Percentiles rank a stretch among this genome's conserved stretches.
Conservation (phyloP, 2,888 invertebrate genomes). For the Drosophila pegasa region DNA sequence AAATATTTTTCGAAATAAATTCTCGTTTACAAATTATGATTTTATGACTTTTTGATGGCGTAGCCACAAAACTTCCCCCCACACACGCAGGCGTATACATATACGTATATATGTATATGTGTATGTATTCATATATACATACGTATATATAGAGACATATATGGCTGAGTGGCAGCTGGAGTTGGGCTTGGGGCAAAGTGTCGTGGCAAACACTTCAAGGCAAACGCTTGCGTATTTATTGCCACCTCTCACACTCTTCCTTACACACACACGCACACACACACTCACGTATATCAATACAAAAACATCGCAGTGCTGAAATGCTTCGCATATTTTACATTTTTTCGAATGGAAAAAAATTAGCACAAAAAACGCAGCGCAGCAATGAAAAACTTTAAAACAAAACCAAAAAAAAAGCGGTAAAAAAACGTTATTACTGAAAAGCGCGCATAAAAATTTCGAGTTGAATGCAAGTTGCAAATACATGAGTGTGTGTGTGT, state of each 20-base stretch:
- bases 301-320: slow-evolving; percentile 27
- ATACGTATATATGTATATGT: slow-evolving; percentile 9
- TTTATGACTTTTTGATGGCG: slow-evolving; percentile 82
- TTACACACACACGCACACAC: slow-evolving; percentile 21
- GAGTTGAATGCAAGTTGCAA: slow-evolving; percentile 72
- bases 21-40: slow-evolving; percentile 82
- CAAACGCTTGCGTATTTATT: slow-evolving; percentile 67
- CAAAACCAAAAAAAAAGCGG: slow-evolving; percentile 16
- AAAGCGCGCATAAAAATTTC: slow-evolving; percentile 67
- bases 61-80: slow-evolving; percentile 60
- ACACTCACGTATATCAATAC: slow-evolving; percentile 28
- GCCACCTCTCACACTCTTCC: slow-evolving; percentile 49
- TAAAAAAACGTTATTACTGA: slow-evolving; percentile 62
- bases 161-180: neutral
- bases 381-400: slow-evolving; percentile 27
- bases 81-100: slow-evolving; percentile 16
- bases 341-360: slow-evolving; percentile 46
- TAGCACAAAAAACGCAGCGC: slow-evolving; percentile 47
- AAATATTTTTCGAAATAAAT: slow-evolving; percentile 81
- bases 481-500: slow-evolving; percentile 24
- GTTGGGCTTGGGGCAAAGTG: slow-evolving; percentile 32
- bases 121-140: neutral
- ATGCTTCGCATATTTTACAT: slow-evolving; percentile 49
- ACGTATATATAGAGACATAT: slow-evolving; percentile 24
- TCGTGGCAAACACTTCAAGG: slow-evolving; percentile 64